A percentile compares a stretch with the other conserved stretches of the same genome.
Evolutionary conservation across 2,888 invertebrate species (phyloP).

Genomic region (Campoplex capitator): DNA sequence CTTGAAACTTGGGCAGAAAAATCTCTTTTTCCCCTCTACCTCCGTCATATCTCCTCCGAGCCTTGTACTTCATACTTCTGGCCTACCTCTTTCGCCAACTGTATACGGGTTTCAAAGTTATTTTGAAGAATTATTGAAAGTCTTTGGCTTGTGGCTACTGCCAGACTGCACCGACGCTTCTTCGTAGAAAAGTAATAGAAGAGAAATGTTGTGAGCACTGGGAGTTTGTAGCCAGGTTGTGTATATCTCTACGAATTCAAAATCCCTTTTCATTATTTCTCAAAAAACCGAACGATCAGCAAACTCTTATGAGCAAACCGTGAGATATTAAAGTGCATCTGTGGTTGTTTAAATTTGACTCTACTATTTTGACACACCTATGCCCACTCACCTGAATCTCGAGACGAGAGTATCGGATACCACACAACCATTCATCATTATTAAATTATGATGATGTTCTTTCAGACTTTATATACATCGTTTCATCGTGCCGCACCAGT

Average conservation of each 20-base stretch:
- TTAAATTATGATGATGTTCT: conserved; percentile 11
- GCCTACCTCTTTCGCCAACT: conserved; percentile 11
- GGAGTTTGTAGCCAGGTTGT: neutral
- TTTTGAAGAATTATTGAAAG: conserved; percentile 81
- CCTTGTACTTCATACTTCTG: conserved; percentile 13
- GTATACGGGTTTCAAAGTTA: conserved; percentile 77
- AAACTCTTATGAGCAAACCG: no score
- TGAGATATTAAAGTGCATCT: neutral
- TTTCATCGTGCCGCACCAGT: neutral
- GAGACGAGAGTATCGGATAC: conserved; percentile 12
- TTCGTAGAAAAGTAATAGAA: conserved; percentile 4
- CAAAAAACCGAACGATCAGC: neutral
- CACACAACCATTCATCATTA: conserved; percentile 1
- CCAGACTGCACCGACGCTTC: conserved; percentile 32
- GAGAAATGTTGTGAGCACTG: conserved; percentile 4
- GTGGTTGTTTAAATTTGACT: neutral
- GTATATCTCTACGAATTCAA: neutral
- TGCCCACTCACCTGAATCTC: conserved; percentile 3
- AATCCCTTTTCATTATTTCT: conserved; percentile 25
- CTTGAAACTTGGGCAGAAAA: conserved; percentile 65
- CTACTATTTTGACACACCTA: conserved; percentile 3
- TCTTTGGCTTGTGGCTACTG: conserved; percentile 71
- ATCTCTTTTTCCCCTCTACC: conserved; percentile 50
- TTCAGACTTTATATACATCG: conserved; percentile 3
- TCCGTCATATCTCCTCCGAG: neutral